A percentile compares a stretch with the other conserved stretches of the same genome.
Conservation (phyloP, 2,888 invertebrate genomes). For the Cantharis rufa region DNA sequence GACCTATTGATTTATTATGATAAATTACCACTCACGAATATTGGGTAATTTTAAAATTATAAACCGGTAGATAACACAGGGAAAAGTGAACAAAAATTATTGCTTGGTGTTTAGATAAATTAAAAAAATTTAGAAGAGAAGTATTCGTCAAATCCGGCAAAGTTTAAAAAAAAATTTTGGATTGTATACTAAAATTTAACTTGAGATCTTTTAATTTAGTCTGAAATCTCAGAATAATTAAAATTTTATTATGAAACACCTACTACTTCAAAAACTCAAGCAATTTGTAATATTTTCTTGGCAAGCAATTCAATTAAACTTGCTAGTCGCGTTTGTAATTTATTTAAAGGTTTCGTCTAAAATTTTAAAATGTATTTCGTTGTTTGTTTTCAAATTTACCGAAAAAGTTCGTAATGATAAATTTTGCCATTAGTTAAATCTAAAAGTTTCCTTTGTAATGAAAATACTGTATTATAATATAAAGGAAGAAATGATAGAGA, state of each 20-base stretch:
- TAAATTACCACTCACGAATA: neutral
- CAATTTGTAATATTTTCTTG: neutral
- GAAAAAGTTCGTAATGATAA: neutral
- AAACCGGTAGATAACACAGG: neutral
- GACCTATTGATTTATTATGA: constrained; percentile 1
- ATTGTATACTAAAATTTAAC: neutral
- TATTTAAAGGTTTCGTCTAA: neutral
- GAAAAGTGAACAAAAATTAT: neutral
- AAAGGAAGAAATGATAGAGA: neutral
- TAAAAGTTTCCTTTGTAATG: neutral
- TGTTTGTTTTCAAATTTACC: neutral
- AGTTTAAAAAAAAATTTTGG: neutral
- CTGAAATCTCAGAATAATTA: neutral
- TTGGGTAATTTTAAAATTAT: neutral
- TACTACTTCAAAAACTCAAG: neutral
- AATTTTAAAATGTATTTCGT: neutral
- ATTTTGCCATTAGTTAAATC: neutral
- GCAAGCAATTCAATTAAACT: neutral
- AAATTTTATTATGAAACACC: neutral
- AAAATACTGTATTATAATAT: neutral
- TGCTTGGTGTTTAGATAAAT: neutral
- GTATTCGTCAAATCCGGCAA: neutral
- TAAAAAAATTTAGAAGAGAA: neutral
- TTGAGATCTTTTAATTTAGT: neutral
- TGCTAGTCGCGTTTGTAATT: neutral